Conservation (phyloP, 2,888 invertebrate species). For the Nemurella pictetii region DNA sequence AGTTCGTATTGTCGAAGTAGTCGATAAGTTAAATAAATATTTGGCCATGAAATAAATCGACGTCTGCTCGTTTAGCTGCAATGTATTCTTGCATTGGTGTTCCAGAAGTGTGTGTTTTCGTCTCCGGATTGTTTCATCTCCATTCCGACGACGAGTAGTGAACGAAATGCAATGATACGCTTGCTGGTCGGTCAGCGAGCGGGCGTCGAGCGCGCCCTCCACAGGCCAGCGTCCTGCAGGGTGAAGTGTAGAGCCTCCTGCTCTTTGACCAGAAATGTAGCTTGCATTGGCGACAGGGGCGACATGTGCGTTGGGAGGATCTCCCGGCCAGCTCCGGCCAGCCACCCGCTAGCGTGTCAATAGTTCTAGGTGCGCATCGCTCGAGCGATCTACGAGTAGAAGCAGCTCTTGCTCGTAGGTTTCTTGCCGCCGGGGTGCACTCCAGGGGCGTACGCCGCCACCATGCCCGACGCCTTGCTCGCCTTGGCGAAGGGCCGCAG, state of each 20-base stretch:
- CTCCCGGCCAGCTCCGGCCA: background rate
- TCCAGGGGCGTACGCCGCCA: background rate
- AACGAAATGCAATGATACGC: constrained; percentile 30
- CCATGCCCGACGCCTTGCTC: constrained; percentile 51
- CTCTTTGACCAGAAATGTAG: constrained; percentile 32
- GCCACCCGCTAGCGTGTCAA: too few species aligned
- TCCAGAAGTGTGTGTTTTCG: background rate
- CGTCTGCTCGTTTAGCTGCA: background rate
- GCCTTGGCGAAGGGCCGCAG: constrained; percentile 52
- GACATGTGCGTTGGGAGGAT: background rate
- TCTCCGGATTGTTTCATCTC: background rate
- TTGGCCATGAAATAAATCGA: constrained; percentile 13
- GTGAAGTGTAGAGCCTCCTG: background rate
- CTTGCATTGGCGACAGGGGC: constrained; percentile 25
- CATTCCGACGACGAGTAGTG: background rate
- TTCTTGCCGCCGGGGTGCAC: constrained; percentile 21
- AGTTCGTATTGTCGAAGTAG: background rate
- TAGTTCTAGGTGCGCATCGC: background rate
- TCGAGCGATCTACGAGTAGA: constrained; percentile 64
- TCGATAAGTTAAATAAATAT: constrained; percentile 26
- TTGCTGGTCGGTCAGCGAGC: constrained; percentile 16
- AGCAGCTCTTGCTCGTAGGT: constrained; percentile 55
- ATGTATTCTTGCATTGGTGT: background rate
- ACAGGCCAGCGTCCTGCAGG: background rate
- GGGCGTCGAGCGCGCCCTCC: background rate